Evolutionary conservation across 2,888 invertebrate genomes (phyloP), one percentile per base, ranked within the genome.

Genomic region (Pyrocoelia pectoralis): DNA sequence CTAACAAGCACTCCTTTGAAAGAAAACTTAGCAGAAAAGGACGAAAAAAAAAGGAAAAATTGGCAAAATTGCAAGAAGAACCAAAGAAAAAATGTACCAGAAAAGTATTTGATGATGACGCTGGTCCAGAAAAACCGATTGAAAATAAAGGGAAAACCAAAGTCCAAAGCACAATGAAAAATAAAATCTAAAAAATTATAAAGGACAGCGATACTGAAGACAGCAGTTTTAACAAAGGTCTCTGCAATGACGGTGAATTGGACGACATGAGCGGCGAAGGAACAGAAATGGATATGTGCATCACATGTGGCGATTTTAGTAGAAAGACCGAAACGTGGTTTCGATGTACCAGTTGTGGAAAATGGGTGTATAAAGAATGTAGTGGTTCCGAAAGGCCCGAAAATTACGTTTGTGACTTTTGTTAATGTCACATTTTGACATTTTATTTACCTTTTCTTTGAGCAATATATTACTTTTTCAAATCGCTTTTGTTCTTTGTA

Each of bases 11-110:
- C 40, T 12, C 40, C 40, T 40, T 12, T 40, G 13, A 40, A 40
- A 40, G 40, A 40, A 40, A 15, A 9, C 28, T 56, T 56, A 12
- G 56, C 1, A 17, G 29, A 5, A 4, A 56, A 56, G 15, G 12
- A 56, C 3, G 29, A 29, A 56, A 48, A 48, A 56, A 56, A 13
- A 46, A 56, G n/a, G 43, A 43, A 54, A 54, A 38, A 38, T 15
- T 17, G 52, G 14, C 24, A 13, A 52, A 14, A 13, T 43, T 19
- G 40, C 18, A 54, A 40, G 54, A 54, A 40, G 54, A 24, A 5
- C 6, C 56, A n/a, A 56, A 56, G 48, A 46, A 56, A 56, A 46
- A 29, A 12, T 12, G 14, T 28, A 15, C 28, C 17, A 56, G 4
- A 24, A 33, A 46, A 33, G 33, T 29, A 2, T 3, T 29, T 17